Evolutionary conservation across 2,797 vertebrate species (phyloP).

Genomic region (Leucoraja ocellata): DNA sequence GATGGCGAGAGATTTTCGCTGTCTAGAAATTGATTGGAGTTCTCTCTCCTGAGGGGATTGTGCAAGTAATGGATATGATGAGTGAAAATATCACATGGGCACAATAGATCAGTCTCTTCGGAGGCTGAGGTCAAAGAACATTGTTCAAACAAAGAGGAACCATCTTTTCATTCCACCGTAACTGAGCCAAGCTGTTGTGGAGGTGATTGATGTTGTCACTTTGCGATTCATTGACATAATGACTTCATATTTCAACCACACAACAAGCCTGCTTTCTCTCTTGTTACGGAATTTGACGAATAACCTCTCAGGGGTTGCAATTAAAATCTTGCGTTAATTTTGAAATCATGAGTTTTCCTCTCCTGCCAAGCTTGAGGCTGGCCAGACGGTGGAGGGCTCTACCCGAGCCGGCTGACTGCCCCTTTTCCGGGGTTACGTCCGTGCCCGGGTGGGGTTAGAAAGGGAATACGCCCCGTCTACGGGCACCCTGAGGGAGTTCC

Average conservation of each 20-base stretch:
- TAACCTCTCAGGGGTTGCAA: background rate
- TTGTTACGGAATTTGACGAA: too few species aligned
- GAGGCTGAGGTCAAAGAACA: background rate
- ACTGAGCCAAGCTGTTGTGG: constrained; percentile 14
- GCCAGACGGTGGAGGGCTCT: too few species aligned
- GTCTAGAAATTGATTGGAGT: constrained; percentile 15
- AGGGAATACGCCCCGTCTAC: too few species aligned
- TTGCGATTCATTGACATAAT: background rate
- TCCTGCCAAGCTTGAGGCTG: background rate
- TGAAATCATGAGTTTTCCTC: background rate
- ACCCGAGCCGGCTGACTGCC: too few species aligned
- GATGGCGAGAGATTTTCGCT: constrained; percentile 3
- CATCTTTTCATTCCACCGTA: background rate
- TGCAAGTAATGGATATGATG: background rate
- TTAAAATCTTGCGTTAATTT: background rate
- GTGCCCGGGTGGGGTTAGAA: too few species aligned
- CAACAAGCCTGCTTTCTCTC: too few species aligned
- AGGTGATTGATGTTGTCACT: background rate
- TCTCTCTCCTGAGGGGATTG: background rate
- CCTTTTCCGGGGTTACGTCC: too few species aligned
- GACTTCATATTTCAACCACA: background rate
- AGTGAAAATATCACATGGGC: constrained; percentile 29
- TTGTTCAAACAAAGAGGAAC: constrained; percentile 16
- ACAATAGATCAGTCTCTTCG: background rate
- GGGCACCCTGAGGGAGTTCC: too few species aligned